phyloP scores from a whole-genome alignment of 2,797 vertebrate species.

The Falco peregrinus region DNA sequence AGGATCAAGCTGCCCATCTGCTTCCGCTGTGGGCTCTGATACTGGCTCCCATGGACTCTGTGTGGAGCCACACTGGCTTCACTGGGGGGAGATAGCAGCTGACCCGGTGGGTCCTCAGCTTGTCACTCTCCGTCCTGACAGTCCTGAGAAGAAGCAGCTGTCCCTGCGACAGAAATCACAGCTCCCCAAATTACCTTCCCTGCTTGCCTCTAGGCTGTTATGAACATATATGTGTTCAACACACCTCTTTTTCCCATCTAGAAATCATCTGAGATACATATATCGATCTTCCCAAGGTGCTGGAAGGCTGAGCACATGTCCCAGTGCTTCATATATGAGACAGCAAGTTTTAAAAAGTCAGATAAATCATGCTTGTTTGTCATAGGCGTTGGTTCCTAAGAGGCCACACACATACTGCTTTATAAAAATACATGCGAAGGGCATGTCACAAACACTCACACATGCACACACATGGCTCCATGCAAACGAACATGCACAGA shows the following conservation, averaged over 20 bases:
- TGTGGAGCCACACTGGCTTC: neutral
- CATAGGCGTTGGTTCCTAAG: neutral
- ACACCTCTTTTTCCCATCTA: neutral
- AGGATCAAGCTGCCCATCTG: neutral
- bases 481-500: neutral
- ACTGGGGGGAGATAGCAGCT: neutral
- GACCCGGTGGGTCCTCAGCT: neutral
- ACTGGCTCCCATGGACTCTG: neutral
- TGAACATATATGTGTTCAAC: neutral
- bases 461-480: neutral
- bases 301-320: neutral
- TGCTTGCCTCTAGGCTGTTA: neutral
- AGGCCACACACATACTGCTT: accelerated
- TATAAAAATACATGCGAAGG: neutral
- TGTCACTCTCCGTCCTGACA: neutral
- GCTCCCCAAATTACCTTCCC: neutral
- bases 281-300: neutral
- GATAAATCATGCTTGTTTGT: neutral
- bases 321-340: neutral
- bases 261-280: neutral
- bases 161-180: neutral
- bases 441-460: neutral
- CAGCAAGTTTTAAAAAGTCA: neutral
- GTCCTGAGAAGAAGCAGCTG: neutral
- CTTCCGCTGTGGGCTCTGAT: neutral